Conservation (phyloP, 2,113 vertebrate genomes). For the Ondatra zibethicus region DNA sequence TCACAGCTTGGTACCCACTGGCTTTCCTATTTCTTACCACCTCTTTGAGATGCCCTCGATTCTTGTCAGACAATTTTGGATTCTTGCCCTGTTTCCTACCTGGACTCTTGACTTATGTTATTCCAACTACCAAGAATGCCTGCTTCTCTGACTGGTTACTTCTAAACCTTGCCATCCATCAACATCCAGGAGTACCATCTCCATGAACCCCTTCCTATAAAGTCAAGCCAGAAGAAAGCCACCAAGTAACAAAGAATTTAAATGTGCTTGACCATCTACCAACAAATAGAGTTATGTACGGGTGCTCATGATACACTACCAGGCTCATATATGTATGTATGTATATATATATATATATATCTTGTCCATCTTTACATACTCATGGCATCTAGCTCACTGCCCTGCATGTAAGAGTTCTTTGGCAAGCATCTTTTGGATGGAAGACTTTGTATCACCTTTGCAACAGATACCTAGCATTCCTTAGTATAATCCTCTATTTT, state of each 20-base stretch:
- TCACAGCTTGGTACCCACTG: neutral
- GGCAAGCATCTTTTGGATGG: neutral
- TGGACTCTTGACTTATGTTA: neutral
- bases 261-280: neutral
- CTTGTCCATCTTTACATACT: neutral
- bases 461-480: neutral
- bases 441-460: neutral
- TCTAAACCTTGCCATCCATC: neutral
- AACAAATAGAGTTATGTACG: neutral
- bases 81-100: neutral
- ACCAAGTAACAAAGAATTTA: neutral
- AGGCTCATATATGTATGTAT: neutral
- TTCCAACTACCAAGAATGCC: neutral
- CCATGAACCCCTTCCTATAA: neutral
- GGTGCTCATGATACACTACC: neutral
- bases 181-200: neutral
- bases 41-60: neutral
- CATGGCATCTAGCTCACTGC: neutral
- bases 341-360: too few relatives aligned
- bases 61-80: neutral
- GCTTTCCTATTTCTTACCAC: neutral
- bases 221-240: neutral
- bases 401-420: neutral
- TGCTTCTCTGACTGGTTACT: neutral
- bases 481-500: constrained; percentile 14